Conservation (phyloP, 2,888 invertebrate genomes). For the Halictus quadricinctus region DNA sequence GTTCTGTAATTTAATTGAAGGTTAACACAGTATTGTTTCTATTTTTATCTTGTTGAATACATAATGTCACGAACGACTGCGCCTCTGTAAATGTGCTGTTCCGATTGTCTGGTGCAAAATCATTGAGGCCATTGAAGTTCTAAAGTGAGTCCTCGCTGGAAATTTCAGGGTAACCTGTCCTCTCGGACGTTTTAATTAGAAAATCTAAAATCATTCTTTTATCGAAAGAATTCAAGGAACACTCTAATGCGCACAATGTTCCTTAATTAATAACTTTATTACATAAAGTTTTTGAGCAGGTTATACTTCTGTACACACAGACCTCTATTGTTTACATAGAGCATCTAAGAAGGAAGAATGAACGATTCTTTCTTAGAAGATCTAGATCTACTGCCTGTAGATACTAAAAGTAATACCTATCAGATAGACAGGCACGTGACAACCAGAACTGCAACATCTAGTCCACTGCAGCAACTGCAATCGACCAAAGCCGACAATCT, state of each 20-base stretch:
- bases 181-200: background rate
- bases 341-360: constrained; percentile 60
- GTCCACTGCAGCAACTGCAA: constrained; percentile 44
- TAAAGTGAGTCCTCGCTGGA: background rate
- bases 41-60: constrained; percentile 22
- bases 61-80: constrained; percentile 11
- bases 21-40: constrained; percentile 25
- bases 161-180: background rate
- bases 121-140: background rate
- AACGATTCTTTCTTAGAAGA: constrained; percentile 79
- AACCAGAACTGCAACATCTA: constrained; percentile 67
- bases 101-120: constrained; percentile 5
- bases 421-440: constrained; percentile 73
- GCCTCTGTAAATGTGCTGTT: constrained; percentile 3
- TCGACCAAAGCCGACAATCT: constrained; percentile 33
- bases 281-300: background rate
- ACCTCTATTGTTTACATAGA: background rate
- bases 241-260: background rate
- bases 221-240: background rate
- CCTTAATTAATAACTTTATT: background rate
- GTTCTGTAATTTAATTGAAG: constrained; percentile 31
- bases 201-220: background rate
- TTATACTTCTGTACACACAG: background rate
- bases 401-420: constrained; percentile 52
- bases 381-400: constrained; percentile 66